Evolutionary conservation across 2,888 invertebrate genomes (phyloP), one percentile per base, ranked within the genome.

Genomic region (Gastrophysa polygoni): DNA sequence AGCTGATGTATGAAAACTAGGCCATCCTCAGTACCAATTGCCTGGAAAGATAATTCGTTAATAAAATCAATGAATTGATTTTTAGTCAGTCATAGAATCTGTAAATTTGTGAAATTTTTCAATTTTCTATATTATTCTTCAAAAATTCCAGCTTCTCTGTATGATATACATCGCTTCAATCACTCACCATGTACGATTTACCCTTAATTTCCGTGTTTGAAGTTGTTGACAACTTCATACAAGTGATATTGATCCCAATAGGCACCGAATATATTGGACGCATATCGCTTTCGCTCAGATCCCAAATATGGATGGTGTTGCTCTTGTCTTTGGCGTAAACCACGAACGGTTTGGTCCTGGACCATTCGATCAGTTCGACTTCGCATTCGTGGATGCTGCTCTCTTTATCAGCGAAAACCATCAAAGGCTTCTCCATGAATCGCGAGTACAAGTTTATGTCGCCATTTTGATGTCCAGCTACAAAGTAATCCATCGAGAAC

Each of bases 271-370:
- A 76, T 21, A 79, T 74, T 0, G 86, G 86, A 66, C 78, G 78
- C 66, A 84, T 80, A 70, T 85, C 85, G 66, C 84, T 85, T 49
- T 77, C 78, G 56, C 79, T 79, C 64, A 87, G 76, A 74, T 87
- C 81, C 86, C 86, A 87, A 34, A 85, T 74, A 61, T 85, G 81
- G 46, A 86, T 78, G 32, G 81, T 82, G 68, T 79, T 83, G 38
- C 61, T 68, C 20, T 75, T 71, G 71, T 85, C 85, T 63, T 84
- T 77, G 14, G 81, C 79, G 68, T 83, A 86, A 70, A 86, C 79
- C 17, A 83, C 79, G 61, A 84, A 83, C 0, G 86, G 85, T 71
- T 82, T 83, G 11, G 82, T 81, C 54, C 77, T 80, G 0, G 85
- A 86, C 86, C 86, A 86, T 69, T 84, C 83, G 6, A 87, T 72